These are phyloP conservation scores for Molanna angustata DNA, from an alignment of 2,888 invertebrate species.

Conservation along the genomic window DNA sequence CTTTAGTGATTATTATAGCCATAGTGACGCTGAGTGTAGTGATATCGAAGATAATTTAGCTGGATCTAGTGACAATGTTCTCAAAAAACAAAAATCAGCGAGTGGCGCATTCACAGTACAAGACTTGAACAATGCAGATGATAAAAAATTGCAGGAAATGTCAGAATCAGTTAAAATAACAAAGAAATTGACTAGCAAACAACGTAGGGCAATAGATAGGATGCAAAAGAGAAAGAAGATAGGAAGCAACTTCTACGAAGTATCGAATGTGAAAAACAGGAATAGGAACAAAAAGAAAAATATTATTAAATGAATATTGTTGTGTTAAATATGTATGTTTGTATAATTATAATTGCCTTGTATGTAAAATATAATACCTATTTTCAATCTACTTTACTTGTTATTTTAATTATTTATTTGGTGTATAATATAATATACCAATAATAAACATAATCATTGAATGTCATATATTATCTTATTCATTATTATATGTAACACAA, in stretches of 20 bases:
- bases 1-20: constrained; percentile 66
- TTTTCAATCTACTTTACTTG: too few species aligned
- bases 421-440: too few species aligned
- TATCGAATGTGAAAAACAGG: constrained; percentile 84
- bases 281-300: constrained; percentile 68
- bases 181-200: constrained; percentile 70
- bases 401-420: too few species aligned
- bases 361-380: too few species aligned
- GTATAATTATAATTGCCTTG: too few species aligned
- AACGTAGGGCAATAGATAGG: constrained; percentile 71
- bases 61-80: constrained; percentile 36
- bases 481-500: too few species aligned
- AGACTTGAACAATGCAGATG: constrained; percentile 47
- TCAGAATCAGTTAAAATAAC: constrained; percentile 36
- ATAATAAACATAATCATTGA: too few species aligned
- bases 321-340: too few species aligned
- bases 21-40: constrained; percentile 59
- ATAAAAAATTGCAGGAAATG: constrained; percentile 38
- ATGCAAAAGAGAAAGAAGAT: constrained; percentile 75
- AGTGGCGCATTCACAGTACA: constrained; percentile 57
- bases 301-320: constrained; percentile 17
- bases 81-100: constrained; percentile 43
- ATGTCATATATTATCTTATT: too few species aligned
- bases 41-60: constrained; percentile 54
- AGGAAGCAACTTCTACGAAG: constrained; percentile 88